These are phyloP conservation scores for Amphiprion percula DNA, from an alignment of 2,113 vertebrate species.

Conservation along the genomic window DNA sequence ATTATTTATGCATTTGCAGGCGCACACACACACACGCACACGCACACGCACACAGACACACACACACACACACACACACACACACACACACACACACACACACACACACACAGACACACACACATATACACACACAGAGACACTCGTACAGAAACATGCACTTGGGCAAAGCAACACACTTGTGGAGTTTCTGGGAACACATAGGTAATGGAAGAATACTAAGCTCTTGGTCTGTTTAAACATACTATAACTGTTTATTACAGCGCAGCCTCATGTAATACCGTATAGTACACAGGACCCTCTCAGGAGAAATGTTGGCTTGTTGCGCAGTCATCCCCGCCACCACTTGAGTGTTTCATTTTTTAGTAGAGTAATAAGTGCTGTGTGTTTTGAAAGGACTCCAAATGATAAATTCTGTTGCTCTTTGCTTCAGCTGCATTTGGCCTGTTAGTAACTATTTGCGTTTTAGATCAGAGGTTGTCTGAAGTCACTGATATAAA, in stretches of 20 bases:
- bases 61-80: no score
- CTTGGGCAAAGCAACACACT: constrained; percentile 46
- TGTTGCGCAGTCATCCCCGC: constrained; percentile 38
- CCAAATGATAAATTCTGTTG: constrained; percentile 46
- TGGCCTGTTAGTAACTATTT: constrained; percentile 19
- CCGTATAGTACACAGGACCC: constrained; percentile 51
- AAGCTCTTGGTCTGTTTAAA: constrained; percentile 75
- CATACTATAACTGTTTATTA: constrained; percentile 77
- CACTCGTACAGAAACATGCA: constrained; percentile 27
- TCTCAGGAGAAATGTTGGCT: constrained; percentile 58
- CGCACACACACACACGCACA: constrained; percentile 18
- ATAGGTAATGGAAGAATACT: constrained; percentile 75
- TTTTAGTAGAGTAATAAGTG: constrained; percentile 46
- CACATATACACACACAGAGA: constrained; percentile 21
- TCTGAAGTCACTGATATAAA: constrained; percentile 15
- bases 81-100: no score
- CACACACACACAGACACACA: no score
- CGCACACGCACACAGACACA: no score
- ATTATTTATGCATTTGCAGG: constrained; percentile 46
- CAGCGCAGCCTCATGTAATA: constrained; percentile 56
- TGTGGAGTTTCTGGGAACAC: constrained; percentile 59
- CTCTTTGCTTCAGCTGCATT: constrained; percentile 36
- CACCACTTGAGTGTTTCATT: constrained; percentile 38
- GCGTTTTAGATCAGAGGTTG: constrained; percentile 15
- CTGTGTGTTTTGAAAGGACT: constrained; percentile 47